Base-by-base conservation (phyloP, 2,888 invertebrate genomes). In the Tromatobia lineatoria region DNA sequence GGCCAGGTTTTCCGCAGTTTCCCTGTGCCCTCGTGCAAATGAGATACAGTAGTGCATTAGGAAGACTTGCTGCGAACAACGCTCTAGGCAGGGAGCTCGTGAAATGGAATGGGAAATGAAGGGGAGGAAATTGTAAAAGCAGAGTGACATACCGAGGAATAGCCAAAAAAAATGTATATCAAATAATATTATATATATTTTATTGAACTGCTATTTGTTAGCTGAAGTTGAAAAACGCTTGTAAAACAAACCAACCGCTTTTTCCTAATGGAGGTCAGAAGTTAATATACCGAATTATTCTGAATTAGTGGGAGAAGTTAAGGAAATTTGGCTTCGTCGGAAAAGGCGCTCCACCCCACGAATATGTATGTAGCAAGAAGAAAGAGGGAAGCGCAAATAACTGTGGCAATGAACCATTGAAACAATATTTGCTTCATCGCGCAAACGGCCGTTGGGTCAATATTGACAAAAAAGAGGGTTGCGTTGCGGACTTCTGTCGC, bases 351-450 rank as follows among this genome's bases (percentile, higher is more conserved):
- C 29, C 18, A 18, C 18, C 29, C 18, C 13, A 20, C 20, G 29
- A 66, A 70, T 23, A 15, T 57, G 54, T 29, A 59, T 54, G 67
- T 78, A 61, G 34, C 74, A 34, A 64, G 11, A 67, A 74, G 23
- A 66, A 61, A 23, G 42, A 73, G 7, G 34, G n/a, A 64, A 59
- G 59, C 59, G 38, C 18, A 45, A 74, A 80, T 81, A 74, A 81
- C 61, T 64, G 69, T 74, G 78, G 81, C 74, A 84, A 81, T 81
- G 74, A 84, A 84, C 54, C 78, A 59, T 74, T 75, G 70, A 78
- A 84, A 75, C 81, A 84, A 84, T 84, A 78, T 84, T 84, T 84
- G 75, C 78, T 29, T 81, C 74, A 81, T 78, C 69, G 81, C 50
- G 70, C 70, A 70, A 83, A 74, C 57, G 74, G 74, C 54, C 69